A percentile compares a stretch with the other conserved stretches of the same genome.
These are phyloP conservation scores for Hanleya hanleyi DNA, from an alignment of 2,888 invertebrate species.

Conservation along the genomic window DNA sequence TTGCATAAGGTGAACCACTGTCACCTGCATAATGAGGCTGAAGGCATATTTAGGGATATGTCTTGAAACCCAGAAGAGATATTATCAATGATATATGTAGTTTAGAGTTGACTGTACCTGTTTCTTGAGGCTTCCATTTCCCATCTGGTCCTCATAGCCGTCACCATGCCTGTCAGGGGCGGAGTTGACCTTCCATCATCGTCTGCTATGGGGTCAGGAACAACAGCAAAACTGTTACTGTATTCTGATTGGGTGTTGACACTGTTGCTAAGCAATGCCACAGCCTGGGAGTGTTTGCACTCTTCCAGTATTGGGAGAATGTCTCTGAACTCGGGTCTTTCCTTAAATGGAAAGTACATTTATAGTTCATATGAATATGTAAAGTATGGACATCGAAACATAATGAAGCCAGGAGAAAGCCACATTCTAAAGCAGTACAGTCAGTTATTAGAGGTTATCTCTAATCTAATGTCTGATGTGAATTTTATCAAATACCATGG, in stretches of 20 bases:
- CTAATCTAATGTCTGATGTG: too few relatives aligned
- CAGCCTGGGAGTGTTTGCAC: conserved; percentile 58
- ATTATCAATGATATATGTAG: too few relatives aligned
- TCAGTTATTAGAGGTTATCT: too few relatives aligned
- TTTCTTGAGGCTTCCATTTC: conserved; percentile 66
- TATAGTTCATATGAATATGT: background rate
- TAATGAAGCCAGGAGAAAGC: too few relatives aligned
- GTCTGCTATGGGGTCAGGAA: conserved; percentile 49
- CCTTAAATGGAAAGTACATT: conserved; percentile 40
- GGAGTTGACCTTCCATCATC: conserved; percentile 57
- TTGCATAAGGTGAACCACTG: too few relatives aligned
- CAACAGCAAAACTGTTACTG: conserved; percentile 28
- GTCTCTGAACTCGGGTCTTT: conserved; percentile 69
- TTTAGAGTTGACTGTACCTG: conserved; percentile 37
- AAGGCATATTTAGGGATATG: too few relatives aligned
- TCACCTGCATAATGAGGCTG: too few relatives aligned
- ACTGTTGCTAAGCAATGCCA: conserved; percentile 54
- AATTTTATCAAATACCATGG: too few relatives aligned
- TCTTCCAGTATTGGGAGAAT: conserved; percentile 63
- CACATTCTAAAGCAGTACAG: too few relatives aligned
- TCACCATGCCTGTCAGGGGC: conserved; percentile 66
- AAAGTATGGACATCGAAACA: too few relatives aligned
- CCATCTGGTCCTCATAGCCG: conserved; percentile 68
- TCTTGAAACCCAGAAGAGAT: too few relatives aligned
- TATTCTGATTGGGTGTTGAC: background rate